Evolutionary conservation across 2,888 invertebrate genomes (phyloP).

Genomic region (Aporophyla nigra): DNA sequence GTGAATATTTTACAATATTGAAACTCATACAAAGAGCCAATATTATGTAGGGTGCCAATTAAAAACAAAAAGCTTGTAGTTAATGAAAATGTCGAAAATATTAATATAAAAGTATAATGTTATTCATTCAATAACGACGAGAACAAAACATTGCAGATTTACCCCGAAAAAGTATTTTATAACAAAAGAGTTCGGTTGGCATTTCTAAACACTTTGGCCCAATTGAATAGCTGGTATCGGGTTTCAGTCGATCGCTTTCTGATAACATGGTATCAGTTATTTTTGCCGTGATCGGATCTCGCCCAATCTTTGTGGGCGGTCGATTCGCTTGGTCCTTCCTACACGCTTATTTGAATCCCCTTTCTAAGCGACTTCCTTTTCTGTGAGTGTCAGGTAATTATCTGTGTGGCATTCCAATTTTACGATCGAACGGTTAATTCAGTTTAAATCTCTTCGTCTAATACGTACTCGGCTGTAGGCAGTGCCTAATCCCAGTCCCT

Average conservation of each 20-base stretch:
- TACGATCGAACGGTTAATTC: conserved; percentile 91
- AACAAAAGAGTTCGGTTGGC: conserved; percentile 34
- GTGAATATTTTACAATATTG: background rate
- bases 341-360: conserved; percentile 89
- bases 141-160: background rate
- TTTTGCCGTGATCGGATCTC: conserved; percentile 81
- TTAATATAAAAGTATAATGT: background rate
- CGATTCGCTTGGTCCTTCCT: conserved; percentile 84
- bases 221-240: conserved; percentile 83
- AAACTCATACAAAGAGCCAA: background rate
- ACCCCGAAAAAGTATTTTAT: conserved; percentile 8
- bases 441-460: conserved; percentile 91
- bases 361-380: conserved; percentile 89
- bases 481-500: conserved; percentile 88
- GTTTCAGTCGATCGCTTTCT: conserved; percentile 80
- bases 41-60: background rate
- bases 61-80: background rate
- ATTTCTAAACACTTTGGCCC: conserved; percentile 74
- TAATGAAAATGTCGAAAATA: background rate
- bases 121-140: background rate
- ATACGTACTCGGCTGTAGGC: conserved; percentile 86
- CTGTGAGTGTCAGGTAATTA: conserved; percentile 91
- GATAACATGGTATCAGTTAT: conserved; percentile 83
- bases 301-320: conserved; percentile 72
- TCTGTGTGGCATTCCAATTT: conserved; percentile 91